Percentiles rank a stretch among this genome's conserved stretches.
phyloP scores from a whole-genome alignment of 2,797 vertebrate species.

The Myotis findleyi region DNA sequence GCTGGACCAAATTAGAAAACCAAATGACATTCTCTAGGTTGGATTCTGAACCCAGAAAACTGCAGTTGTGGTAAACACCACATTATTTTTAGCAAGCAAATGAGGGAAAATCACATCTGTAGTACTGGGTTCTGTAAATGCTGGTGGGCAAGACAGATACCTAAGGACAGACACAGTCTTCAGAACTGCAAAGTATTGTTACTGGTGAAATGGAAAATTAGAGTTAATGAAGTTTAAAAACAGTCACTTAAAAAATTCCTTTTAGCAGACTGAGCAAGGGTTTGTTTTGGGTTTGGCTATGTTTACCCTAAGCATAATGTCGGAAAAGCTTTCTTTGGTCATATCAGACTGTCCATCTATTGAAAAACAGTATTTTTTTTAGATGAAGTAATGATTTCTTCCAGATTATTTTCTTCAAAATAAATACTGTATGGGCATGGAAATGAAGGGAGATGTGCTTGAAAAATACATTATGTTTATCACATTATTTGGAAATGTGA shows the following conservation, averaged over 20 bases:
- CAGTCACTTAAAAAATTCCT: conserved; percentile 13
- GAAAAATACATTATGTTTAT: not conserved
- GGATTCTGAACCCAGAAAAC: conserved; percentile 5
- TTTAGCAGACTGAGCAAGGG: conserved; percentile 9
- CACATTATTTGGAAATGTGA: not conserved
- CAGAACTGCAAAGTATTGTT: not conserved
- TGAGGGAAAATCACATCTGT: not conserved
- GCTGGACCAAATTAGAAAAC: conserved; percentile 64
- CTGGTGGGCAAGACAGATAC: not conserved
- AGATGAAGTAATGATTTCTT: conserved; percentile 49
- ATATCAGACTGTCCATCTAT: not conserved
- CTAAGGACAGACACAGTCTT: not conserved
- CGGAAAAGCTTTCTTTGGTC: conserved; percentile 40
- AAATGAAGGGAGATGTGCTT: not conserved
- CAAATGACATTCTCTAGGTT: conserved; percentile 36
- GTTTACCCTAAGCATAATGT: not conserved
- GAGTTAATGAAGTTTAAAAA: conserved; percentile 49
- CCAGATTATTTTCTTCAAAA: conserved; percentile 44
- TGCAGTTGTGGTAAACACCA: conserved; percentile 4
- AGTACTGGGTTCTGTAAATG: not conserved
- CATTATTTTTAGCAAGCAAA: conserved; percentile 31
- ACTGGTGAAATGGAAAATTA: conserved; percentile 47
- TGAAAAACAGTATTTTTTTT: conserved; percentile 18
- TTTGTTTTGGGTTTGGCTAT: conserved; percentile 37
- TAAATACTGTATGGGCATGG: not conserved